Conservation (phyloP, 2,888 invertebrate genomes). For the Meghimatium bilineatum region DNA sequence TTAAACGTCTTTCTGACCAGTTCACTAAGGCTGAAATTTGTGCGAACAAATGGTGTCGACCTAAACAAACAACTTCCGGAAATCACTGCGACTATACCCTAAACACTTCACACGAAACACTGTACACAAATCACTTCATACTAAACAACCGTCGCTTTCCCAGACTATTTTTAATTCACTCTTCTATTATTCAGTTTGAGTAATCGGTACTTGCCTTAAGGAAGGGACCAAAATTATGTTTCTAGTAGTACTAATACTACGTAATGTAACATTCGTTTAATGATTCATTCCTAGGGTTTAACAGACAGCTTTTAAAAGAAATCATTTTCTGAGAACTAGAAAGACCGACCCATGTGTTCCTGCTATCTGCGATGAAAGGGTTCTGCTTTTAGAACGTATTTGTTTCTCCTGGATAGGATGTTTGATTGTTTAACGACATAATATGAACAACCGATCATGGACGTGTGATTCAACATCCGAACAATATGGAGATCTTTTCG, state of each 20-base stretch:
- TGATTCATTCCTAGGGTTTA: neutral
- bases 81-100: neutral
- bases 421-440: neutral
- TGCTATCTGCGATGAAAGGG: neutral
- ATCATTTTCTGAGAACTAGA: no score
- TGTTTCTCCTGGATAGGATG: neutral
- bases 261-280: constrained; percentile 9
- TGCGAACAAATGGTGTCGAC: neutral
- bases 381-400: neutral
- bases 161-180: neutral
- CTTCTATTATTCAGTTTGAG: neutral
- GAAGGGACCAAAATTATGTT: neutral
- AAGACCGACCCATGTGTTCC: neutral
- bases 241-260: neutral
- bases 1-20: no score
- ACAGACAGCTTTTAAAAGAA: neutral
- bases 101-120: neutral
- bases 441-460: neutral
- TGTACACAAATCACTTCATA: neutral
- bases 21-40: neutral
- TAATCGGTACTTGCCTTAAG: neutral
- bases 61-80: neutral
- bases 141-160: no score
- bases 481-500: neutral
- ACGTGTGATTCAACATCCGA: constrained; percentile 18